phyloP scores from a whole-genome alignment of 2,113 vertebrate genomes.

The Mustela nigripes region DNA sequence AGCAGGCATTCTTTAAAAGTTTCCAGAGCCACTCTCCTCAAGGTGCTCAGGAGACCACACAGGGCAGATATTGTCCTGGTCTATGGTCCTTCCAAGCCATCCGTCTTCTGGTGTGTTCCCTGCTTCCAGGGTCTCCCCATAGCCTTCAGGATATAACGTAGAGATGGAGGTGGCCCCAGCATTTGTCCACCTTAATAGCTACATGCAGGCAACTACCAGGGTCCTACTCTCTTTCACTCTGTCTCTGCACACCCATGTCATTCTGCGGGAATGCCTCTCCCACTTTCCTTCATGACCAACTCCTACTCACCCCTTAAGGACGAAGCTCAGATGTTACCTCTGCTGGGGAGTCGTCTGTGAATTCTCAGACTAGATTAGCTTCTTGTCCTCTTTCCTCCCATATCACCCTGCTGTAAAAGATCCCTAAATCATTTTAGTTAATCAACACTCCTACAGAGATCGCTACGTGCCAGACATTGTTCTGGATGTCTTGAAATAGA shows the following conservation, averaged over 20 bases:
- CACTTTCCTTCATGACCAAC: background rate
- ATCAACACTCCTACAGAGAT: background rate
- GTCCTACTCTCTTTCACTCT: background rate
- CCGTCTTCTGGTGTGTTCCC: background rate
- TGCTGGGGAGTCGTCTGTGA: background rate
- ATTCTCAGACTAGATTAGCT: background rate
- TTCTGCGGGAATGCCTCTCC: background rate
- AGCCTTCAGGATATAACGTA: background rate
- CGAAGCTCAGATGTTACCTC: background rate
- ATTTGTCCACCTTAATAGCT: background rate
- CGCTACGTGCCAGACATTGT: background rate
- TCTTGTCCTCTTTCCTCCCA: background rate
- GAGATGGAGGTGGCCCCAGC: background rate
- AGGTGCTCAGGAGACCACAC: background rate
- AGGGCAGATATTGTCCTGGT: background rate
- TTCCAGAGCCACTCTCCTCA: background rate
- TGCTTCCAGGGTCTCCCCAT: background rate
- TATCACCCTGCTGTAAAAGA: background rate
- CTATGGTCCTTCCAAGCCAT: background rate
- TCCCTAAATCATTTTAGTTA: background rate
- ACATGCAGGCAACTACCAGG: background rate
- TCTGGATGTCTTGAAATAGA: background rate
- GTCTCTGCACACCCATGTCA: background rate
- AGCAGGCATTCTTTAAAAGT: background rate
- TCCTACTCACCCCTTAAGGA: background rate